phyloP scores from a whole-genome alignment of 2,888 invertebrate genomes.

The Desoria tigrina region DNA sequence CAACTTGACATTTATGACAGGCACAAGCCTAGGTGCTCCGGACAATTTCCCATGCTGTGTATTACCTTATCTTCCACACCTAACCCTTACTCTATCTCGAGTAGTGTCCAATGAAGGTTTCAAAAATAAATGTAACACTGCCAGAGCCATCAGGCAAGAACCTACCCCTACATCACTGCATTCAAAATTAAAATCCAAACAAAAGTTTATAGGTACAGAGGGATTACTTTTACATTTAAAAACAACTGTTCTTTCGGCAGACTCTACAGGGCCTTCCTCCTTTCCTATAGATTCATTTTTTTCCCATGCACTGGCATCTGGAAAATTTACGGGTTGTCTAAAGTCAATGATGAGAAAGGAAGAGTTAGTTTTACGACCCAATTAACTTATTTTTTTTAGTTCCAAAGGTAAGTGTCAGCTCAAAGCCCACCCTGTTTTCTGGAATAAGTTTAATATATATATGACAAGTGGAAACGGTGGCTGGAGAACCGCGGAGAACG shows the following conservation, averaged over 20 bases:
- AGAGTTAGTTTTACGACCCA: slow-evolving; percentile 50
- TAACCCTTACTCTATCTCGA: no score
- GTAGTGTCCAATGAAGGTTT: no score
- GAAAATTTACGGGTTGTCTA: slow-evolving; percentile 51
- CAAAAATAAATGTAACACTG: slow-evolving; percentile 5
- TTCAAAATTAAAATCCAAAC: no score
- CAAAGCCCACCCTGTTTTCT: slow-evolving; percentile 46
- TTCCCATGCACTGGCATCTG: background rate
- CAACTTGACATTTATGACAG: slow-evolving; percentile 53
- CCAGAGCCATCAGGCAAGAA: background rate
- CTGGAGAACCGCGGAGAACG: no score
- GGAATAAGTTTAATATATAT: background rate
- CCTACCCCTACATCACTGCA: no score
- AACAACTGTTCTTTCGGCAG: background rate
- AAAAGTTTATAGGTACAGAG: no score
- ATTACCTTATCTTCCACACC: slow-evolving; percentile 3
- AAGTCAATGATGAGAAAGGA: slow-evolving; percentile 38
- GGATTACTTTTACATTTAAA: background rate
- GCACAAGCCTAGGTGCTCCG: slow-evolving; percentile 50
- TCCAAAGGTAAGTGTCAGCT: slow-evolving; percentile 24
- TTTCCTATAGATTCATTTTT: background rate
- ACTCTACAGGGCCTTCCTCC: background rate
- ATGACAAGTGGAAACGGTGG: background rate
- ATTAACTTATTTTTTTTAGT: slow-evolving; percentile 49
- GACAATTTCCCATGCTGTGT: slow-evolving; percentile 49